Conservation (phyloP, 2,113 vertebrate genomes). For the Salvelinus fontinalis region DNA sequence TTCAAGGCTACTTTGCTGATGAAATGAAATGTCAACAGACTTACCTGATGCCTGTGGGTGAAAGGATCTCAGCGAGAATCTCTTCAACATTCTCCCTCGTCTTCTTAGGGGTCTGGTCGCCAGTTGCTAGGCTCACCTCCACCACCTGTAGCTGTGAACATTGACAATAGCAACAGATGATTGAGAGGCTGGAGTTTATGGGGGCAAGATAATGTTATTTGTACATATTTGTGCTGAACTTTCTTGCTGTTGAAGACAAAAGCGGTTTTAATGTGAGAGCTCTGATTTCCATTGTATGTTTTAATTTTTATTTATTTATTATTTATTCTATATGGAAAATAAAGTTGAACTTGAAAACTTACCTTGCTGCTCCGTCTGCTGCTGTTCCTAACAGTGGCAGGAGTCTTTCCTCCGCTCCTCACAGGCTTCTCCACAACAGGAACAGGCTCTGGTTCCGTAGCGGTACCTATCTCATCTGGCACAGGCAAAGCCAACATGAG, state of each 20-base stretch:
- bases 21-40: not conserved
- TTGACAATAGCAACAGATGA: not conserved
- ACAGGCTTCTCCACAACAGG: conserved; percentile 85
- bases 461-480: conserved; percentile 54
- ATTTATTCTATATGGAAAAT: too few relatives aligned
- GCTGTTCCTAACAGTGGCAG: conserved; percentile 82
- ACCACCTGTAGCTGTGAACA: conserved; percentile 69
- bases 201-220: not conserved
- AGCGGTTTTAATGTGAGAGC: too few relatives aligned
- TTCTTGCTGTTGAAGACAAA: too few relatives aligned
- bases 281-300: too few relatives aligned
- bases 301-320: too few relatives aligned
- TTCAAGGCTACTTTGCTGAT: too few relatives aligned
- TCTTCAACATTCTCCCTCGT: conserved; percentile 87
- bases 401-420: conserved; percentile 81
- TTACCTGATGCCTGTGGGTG: conserved; percentile 95
- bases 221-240: too few relatives aligned
- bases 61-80: conserved; percentile 89
- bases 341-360: conserved; percentile 19
- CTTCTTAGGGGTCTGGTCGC: conserved; percentile 73
- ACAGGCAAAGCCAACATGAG: not conserved
- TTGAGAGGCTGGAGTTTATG: too few relatives aligned
- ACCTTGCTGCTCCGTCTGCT: conserved; percentile 87
- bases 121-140: conserved; percentile 65
- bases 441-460: conserved; percentile 73